Base-by-base conservation (phyloP, 2,888 invertebrate genomes). In the Oligia fasciuncula region DNA sequence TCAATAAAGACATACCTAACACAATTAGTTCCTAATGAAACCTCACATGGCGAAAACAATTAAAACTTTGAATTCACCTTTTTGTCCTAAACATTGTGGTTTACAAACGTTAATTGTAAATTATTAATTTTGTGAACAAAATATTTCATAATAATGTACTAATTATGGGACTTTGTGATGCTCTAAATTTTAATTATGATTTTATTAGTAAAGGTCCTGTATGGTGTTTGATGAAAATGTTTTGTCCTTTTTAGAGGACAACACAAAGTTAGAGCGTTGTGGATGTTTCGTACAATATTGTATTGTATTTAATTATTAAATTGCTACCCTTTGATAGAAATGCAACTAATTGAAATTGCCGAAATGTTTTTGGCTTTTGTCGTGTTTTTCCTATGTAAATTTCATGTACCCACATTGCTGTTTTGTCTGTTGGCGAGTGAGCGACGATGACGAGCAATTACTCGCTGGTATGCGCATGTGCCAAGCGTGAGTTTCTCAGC, bases 1-100 rank as follows among this genome's bases (percentile, higher is more conserved):
- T n/a, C 81, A 80, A 83, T 88, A 88, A 90, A 86, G 81, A 90
- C 91, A 94, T 95, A 93, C 93, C 93, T 93, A 86, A 86, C 87
- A 91, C 92, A 94, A 93, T 94, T 92, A 93, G 60, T 77, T 75
- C 83, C 73, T 75, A 89, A 91, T 88, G 92, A 91, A 92, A 91
- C 91, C 90, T 87, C 80, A 85, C 73, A 81, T 83, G 49, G 80
- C 66, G 88, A 89, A 89, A 91, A 92, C 88, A 91, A 91, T 93
- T 91, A 87, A 88, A 93, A 93, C 90, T 93, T 91, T 8, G 43
- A 81, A 66, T 81, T 43, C 65, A 75, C 79, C 76, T 88, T 85
- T 86, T 79, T 77, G 80, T 80, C 74, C 79, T 54, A 80, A 81
- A 83, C 74, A 54, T 83, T 83, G 86, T 81, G 88, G 88, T 79